Conservation (phyloP, 2,797 vertebrate genomes). For the Tragelaphus eurycerus region DNA sequence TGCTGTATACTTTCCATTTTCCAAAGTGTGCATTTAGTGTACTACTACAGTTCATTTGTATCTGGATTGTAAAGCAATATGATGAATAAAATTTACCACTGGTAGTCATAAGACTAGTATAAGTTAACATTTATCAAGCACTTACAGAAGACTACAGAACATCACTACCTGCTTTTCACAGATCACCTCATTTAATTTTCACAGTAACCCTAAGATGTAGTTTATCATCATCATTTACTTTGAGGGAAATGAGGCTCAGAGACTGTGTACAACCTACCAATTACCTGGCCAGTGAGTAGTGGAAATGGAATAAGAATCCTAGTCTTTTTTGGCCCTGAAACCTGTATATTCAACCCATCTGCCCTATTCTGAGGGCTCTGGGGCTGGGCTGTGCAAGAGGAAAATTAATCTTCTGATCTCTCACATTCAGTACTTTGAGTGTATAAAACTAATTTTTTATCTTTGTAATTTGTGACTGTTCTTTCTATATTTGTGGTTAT, state of each 20-base stretch:
- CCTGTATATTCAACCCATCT: neutral
- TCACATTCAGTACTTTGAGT: neutral
- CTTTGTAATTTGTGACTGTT: neutral
- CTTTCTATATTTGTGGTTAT: neutral
- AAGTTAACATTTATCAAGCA: neutral
- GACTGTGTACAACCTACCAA: neutral
- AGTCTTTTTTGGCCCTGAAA: neutral
- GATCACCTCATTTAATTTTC: neutral
- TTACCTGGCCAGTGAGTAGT: neutral
- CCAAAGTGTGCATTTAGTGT: neutral
- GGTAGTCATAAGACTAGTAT: too few species aligned
- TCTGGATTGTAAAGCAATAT: neutral
- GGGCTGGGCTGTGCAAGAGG: neutral
- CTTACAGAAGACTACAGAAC: neutral
- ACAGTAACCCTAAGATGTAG: neutral
- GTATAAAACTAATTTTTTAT: neutral
- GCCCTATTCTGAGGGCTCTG: neutral
- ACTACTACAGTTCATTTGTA: neutral
- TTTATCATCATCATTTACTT: neutral
- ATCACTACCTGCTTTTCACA: neutral
- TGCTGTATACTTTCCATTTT: neutral
- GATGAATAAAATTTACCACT: neutral
- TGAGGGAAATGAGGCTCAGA: neutral
- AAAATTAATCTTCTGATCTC: neutral
- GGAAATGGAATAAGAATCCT: neutral